Base-by-base conservation (phyloP, 1,140 invertebrate species). In the Drosophila eugracilis region DNA sequence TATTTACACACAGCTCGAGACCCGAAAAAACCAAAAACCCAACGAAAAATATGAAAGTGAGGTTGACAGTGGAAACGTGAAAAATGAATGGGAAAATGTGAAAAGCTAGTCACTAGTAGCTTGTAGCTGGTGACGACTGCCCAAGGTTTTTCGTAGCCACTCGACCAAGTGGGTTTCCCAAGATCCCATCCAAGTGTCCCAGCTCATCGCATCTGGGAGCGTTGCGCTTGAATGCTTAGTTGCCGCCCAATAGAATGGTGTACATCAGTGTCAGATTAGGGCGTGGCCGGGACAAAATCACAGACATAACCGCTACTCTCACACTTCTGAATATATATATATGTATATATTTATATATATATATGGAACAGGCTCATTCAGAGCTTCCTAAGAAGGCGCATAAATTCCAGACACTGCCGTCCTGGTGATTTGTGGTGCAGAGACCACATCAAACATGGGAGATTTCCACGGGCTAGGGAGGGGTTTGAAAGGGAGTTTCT, bases 191-290 rank as follows among this genome's bases (percentile, higher is more conserved):
- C 17, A 41, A 30, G 26, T 24, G 17, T 52, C 57, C 42, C 63
- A 32, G 28, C 60, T 66, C 63, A 63, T 65, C 62, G 15, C 57
- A 44, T 65, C 36, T 41, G 28, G 26, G 26, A 49, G 41, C 28
- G 52, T 37, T 79, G 34, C 72, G 71, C 77, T 86, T 80, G 66
- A 86, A 63, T 80, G 62, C 59, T 15, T 75, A 34, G 21, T 32
- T 28, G 22, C 52, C 30, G 47, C 21, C 55, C 34, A 30, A 32
- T 30, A 15, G 84, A 62, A 80, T 76, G 72, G 66, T 60, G 67
- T 86, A 80, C 81, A 86, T 85, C 80, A 85, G 73, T 81, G 80
- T 85, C 81, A 86, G 77, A 84, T 85, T 86, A 85, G 59, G 80
- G 65, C 77, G 66, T 66, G 69, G 34, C 49, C 45, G 71, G 58